phyloP scores from a whole-genome alignment of 2,888 invertebrate genomes.

The Girardia tigrina region DNA sequence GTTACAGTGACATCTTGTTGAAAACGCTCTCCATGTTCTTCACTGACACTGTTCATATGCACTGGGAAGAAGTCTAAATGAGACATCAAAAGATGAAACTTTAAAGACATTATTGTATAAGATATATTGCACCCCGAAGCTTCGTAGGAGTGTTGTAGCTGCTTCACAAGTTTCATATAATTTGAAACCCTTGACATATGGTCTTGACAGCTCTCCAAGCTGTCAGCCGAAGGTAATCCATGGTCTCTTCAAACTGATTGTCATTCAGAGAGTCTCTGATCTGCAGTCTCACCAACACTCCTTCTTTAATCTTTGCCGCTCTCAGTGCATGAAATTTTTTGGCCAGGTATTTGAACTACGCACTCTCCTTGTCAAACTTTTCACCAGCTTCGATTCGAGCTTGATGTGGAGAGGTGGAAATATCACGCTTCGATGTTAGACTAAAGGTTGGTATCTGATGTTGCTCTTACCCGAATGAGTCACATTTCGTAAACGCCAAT shows the following conservation, averaged over 20 bases:
- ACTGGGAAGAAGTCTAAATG: conserved; percentile 29
- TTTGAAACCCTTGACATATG: too few relatives aligned
- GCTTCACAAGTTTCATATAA: neutral
- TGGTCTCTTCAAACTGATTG: neutral
- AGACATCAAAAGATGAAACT: conserved; percentile 12
- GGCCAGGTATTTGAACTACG: neutral
- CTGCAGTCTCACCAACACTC: conserved; percentile 8
- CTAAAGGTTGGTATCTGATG: neutral
- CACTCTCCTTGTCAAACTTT: neutral
- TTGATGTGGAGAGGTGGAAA: conserved; percentile 1
- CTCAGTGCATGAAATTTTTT: conserved; percentile 21
- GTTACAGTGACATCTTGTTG: conserved; percentile 23
- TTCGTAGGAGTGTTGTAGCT: neutral
- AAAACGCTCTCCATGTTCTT: conserved; percentile 17
- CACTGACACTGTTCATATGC: neutral
- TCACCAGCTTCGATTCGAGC: neutral
- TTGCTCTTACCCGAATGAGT: too few relatives aligned
- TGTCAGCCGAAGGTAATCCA: too few relatives aligned
- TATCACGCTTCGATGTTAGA: neutral
- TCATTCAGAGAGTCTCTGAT: conserved; percentile 16
- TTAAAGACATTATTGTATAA: conserved; percentile 28
- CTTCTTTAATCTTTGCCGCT: conserved; percentile 11
- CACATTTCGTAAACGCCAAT: too few relatives aligned
- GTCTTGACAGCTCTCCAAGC: too few relatives aligned
- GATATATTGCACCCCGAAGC: neutral